phyloP scores from a whole-genome alignment of 2,888 invertebrate genomes.

The Ennomos erosarius region DNA sequence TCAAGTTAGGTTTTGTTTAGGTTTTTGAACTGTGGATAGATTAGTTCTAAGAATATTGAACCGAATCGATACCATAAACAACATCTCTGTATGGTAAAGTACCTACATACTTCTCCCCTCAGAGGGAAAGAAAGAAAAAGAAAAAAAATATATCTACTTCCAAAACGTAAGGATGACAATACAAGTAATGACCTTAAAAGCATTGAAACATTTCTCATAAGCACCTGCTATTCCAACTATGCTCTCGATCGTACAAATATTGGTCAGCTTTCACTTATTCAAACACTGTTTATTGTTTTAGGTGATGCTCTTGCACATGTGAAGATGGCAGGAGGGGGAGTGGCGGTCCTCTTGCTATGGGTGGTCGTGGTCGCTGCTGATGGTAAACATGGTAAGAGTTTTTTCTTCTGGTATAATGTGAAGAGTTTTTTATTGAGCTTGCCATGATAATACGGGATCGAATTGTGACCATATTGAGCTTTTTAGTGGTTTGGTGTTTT shows the following conservation, averaged over 20 bases:
- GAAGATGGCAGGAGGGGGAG: slow-evolving; percentile 78
- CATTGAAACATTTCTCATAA: slow-evolving; percentile 4
- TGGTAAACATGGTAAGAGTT: slow-evolving; percentile 74
- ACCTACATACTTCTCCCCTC: too few species aligned
- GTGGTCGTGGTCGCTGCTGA: slow-evolving; percentile 75
- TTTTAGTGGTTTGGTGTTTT: too few species aligned
- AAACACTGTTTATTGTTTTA: slow-evolving; percentile 79
- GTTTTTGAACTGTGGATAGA: too few species aligned
- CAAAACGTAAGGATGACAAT: too few species aligned
- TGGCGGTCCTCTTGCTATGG: slow-evolving; percentile 78
- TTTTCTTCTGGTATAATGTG: slow-evolving; percentile 19
- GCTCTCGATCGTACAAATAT: slow-evolving; percentile 59
- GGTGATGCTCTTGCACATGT: slow-evolving; percentile 78
- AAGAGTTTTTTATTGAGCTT: slow-evolving; percentile 12
- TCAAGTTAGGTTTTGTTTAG: too few species aligned
- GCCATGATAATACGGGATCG: slow-evolving; percentile 23
- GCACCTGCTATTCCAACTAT: slow-evolving; percentile 41
- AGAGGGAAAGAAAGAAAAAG: too few species aligned
- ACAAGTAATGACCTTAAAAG: too few species aligned
- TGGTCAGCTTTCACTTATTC: slow-evolving; percentile 66
- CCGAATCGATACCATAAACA: too few species aligned
- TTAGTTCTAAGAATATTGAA: too few species aligned
- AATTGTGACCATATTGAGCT: slow-evolving; percentile 1
- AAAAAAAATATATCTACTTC: too few species aligned
- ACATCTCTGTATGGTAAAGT: too few species aligned